Evolutionary conservation across 2,113 vertebrate genomes (phyloP).

Genomic region (Sinocyclocheilus rhinocerous): DNA sequence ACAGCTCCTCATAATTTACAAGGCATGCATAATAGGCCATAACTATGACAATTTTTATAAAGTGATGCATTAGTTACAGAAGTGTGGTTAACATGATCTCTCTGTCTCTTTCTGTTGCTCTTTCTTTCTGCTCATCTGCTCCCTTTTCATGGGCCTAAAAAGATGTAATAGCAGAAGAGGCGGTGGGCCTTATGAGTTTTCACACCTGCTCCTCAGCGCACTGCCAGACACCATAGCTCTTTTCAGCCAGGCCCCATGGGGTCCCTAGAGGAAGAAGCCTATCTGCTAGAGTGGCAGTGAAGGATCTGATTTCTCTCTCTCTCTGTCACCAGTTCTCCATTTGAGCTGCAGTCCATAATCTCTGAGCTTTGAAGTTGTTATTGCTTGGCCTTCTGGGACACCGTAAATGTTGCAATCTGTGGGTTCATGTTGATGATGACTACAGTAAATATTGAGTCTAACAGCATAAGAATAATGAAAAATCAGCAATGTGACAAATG

Average conservation of each 20-base stretch:
- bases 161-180: constrained; percentile 74
- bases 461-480: not conserved
- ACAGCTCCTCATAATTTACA: constrained; percentile 64
- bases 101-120: constrained; percentile 58
- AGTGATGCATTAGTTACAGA: constrained; percentile 70
- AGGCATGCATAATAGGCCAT: constrained; percentile 65
- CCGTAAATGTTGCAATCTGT: constrained; percentile 14
- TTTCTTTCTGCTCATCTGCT: constrained; percentile 54
- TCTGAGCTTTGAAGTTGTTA: constrained; percentile 54
- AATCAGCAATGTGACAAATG: not conserved
- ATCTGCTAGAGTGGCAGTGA: constrained; percentile 73
- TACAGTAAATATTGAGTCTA: constrained; percentile 11
- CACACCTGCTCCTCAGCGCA: constrained; percentile 75
- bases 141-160: constrained; percentile 71
- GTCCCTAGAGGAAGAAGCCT: constrained; percentile 70
- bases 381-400: constrained; percentile 23
- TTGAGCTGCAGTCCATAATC: constrained; percentile 51
- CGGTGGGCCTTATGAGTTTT: constrained; percentile 67
- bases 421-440: constrained; percentile 15
- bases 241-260: constrained; percentile 65
- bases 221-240: constrained; percentile 66
- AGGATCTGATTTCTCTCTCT: constrained; percentile 58
- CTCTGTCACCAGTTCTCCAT: constrained; percentile 5
- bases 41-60: constrained; percentile 70
- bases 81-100: constrained; percentile 63